Percentiles rank a stretch among this genome's conserved stretches.
These are phyloP conservation scores for Ptychochromis oligacanthus DNA, from an alignment of 2,113 vertebrate genomes.

Conservation along the genomic window DNA sequence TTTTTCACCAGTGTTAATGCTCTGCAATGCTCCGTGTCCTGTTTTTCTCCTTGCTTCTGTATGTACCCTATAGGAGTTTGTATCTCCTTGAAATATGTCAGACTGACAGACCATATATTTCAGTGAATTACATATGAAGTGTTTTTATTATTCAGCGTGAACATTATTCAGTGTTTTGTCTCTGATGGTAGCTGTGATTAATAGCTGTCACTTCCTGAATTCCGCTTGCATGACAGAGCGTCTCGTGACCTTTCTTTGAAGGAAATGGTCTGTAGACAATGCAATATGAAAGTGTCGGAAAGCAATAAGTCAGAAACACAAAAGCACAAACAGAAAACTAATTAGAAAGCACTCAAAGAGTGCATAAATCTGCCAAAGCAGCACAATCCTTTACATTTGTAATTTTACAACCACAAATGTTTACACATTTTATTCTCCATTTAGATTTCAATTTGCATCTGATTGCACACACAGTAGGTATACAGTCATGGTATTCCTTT, in stretches of 20 bases:
- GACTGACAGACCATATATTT: slow-evolving; percentile 1
- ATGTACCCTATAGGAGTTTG: not conserved
- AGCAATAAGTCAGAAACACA: slow-evolving; percentile 58
- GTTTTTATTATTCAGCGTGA: slow-evolving; percentile 15
- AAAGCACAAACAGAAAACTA: slow-evolving; percentile 46
- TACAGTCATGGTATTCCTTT: not conserved
- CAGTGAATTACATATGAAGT: slow-evolving; percentile 17
- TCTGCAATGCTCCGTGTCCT: not conserved
- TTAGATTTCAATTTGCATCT: not conserved
- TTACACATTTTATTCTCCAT: slow-evolving; percentile 27
- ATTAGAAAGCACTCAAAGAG: slow-evolving; percentile 59
- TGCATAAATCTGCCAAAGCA: slow-evolving; percentile 17
- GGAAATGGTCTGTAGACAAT: slow-evolving; percentile 51
- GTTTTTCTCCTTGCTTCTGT: not conserved
- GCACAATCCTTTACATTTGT: slow-evolving; percentile 12
- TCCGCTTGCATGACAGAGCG: slow-evolving; percentile 29
- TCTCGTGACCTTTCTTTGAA: slow-evolving; percentile 61
- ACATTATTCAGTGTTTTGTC: slow-evolving; percentile 44
- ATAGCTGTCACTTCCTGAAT: slow-evolving; percentile 51
- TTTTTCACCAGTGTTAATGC: not conserved
- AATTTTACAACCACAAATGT: slow-evolving; percentile 20
- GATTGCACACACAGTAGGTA: not conserved
- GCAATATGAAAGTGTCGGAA: slow-evolving; percentile 56
- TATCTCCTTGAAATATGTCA: not conserved
- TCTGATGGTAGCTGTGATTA: slow-evolving; percentile 48